A percentile compares a stretch with the other conserved stretches of the same genome.
phyloP scores from a whole-genome alignment of 1,140 invertebrate species.

The Druon quercuslanigerum region DNA sequence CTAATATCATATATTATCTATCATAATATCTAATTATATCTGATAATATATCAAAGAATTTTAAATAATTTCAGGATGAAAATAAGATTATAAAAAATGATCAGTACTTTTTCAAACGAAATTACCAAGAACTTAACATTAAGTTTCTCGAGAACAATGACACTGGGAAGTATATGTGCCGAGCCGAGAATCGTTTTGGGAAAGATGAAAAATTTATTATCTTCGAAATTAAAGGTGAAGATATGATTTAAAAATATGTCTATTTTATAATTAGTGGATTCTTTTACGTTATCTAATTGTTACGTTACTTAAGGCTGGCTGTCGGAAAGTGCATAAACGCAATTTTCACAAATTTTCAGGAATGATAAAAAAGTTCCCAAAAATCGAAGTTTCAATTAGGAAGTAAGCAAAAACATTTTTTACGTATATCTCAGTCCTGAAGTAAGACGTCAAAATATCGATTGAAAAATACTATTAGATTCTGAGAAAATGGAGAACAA shows the following conservation, averaged over 20 bases:
- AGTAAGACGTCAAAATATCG: constrained; percentile 43
- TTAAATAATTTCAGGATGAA: constrained; percentile 54
- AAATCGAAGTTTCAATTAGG: too few relatives aligned
- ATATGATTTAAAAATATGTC: neutral
- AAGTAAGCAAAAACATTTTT: too few relatives aligned
- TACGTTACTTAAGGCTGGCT: neutral
- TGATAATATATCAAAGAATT: constrained; percentile 28
- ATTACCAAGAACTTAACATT: constrained; percentile 67
- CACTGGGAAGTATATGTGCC: constrained; percentile 69
- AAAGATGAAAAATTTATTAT: constrained; percentile 53
- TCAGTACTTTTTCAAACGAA: constrained; percentile 56
- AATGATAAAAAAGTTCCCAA: too few relatives aligned
- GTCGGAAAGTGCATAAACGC: too few relatives aligned
- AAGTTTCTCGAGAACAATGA: constrained; percentile 65
- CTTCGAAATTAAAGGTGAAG: constrained; percentile 72
- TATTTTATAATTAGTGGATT: neutral
- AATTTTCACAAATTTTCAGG: too few relatives aligned
- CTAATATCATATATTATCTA: too few relatives aligned
- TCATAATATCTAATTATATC: too few relatives aligned
- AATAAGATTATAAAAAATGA: constrained; percentile 48
- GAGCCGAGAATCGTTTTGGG: constrained; percentile 67
- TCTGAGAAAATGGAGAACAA: neutral
- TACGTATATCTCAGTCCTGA: neutral
- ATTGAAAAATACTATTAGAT: constrained; percentile 57
- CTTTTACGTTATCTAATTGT: neutral